Conservation (phyloP, 1,140 invertebrate genomes). For the Gryon sp. region DNA sequence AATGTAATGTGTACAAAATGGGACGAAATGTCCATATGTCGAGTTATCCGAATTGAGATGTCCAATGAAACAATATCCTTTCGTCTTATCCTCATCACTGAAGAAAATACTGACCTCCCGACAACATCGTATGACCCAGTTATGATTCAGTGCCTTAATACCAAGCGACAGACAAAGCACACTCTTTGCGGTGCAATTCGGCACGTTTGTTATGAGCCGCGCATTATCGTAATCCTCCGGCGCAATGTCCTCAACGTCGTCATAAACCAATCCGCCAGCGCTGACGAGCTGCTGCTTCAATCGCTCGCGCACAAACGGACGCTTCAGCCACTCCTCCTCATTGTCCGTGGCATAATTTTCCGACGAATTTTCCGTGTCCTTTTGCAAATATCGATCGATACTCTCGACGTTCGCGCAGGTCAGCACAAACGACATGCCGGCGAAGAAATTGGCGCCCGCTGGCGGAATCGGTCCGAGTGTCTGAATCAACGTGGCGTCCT, state of each 20-base stretch:
- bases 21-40: no score
- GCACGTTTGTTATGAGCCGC: slow-evolving; percentile 81
- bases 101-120: slow-evolving; percentile 65
- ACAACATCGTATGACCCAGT: slow-evolving; percentile 82
- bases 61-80: no score
- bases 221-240: slow-evolving; percentile 80
- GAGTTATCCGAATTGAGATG: no score
- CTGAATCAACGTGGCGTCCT: slow-evolving; percentile 75
- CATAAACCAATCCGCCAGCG: slow-evolving; percentile 81
- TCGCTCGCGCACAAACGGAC: slow-evolving; percentile 81
- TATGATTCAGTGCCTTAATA: slow-evolving; percentile 78
- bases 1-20: no score
- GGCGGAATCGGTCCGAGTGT: slow-evolving; percentile 80
- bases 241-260: slow-evolving; percentile 81
- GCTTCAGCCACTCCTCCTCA: slow-evolving; percentile 78
- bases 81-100: no score
- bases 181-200: slow-evolving; percentile 82
- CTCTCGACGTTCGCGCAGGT: slow-evolving; percentile 77
- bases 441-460: slow-evolving; percentile 77
- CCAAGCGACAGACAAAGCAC: slow-evolving; percentile 81
- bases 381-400: slow-evolving; percentile 66
- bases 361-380: slow-evolving; percentile 44
- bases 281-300: slow-evolving; percentile 80
- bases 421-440: slow-evolving; percentile 80
- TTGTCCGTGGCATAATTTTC: slow-evolving; percentile 71